Evolutionary conservation across 2,797 vertebrate genomes (phyloP).

Genomic region (Platalea minor): DNA sequence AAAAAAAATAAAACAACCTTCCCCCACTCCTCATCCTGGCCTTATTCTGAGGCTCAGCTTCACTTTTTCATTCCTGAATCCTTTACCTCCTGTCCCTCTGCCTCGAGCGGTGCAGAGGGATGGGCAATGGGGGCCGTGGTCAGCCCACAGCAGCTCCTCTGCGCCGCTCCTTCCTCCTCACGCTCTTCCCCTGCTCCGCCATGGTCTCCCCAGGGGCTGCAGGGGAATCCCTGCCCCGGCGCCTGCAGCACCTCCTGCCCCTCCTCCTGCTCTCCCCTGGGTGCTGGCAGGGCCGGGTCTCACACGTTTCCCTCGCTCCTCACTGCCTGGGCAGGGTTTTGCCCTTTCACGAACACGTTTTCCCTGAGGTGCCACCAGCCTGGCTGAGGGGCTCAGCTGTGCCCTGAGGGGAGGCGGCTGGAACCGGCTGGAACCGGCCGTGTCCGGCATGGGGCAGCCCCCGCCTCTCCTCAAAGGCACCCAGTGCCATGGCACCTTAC

Average conservation of each 20-base stretch:
- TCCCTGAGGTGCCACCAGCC: too few relatives aligned
- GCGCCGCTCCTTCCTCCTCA: background rate
- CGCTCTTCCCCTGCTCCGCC: background rate
- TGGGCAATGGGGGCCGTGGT: background rate
- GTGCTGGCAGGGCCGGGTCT: background rate
- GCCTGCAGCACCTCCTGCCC: background rate
- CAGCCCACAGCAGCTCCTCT: background rate
- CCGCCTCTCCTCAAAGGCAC: too few relatives aligned
- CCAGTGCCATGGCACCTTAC: fast-evolving
- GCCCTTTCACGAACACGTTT: background rate
- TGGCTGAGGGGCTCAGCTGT: too few relatives aligned
- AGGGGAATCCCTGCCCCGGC: background rate
- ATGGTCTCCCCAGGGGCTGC: background rate
- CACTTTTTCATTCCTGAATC: background rate
- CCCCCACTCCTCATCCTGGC: fast-evolving
- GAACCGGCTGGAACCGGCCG: too few relatives aligned
- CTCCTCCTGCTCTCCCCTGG: background rate
- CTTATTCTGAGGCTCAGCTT: background rate
- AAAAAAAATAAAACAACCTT: background rate
- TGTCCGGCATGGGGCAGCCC: too few relatives aligned
- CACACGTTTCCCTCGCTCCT: background rate
- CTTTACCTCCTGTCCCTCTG: background rate
- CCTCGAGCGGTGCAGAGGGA: fast-evolving
- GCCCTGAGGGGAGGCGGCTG: too few relatives aligned
- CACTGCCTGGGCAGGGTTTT: background rate